phyloP scores from a whole-genome alignment of 2,797 vertebrate species.

The Pelochelys cantorii region DNA sequence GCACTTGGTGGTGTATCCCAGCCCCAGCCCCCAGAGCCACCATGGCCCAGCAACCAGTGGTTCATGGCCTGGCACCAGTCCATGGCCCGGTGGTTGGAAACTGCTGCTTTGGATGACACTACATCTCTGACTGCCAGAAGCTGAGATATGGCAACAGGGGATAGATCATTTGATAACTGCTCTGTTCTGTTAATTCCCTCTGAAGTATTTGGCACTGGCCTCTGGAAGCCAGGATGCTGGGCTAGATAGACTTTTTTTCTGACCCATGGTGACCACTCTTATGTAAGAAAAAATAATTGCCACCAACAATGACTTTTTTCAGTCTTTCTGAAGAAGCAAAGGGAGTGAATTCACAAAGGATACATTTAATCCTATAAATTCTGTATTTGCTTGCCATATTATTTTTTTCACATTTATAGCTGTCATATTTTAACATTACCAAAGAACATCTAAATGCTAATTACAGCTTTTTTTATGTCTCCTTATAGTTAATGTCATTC shows the following conservation, averaged over 20 bases:
- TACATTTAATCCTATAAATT: background rate
- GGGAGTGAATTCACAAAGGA: fast-evolving
- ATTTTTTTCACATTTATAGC: background rate
- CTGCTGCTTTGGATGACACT: too few species aligned
- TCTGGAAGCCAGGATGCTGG: background rate
- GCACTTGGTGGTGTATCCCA: too few species aligned
- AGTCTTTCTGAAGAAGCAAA: background rate
- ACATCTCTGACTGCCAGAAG: background rate
- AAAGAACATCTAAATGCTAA: background rate
- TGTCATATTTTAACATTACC: background rate
- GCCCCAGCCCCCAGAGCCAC: too few species aligned
- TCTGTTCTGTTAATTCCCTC: background rate
- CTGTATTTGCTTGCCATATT: background rate
- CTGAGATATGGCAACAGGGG: background rate
- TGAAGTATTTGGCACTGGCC: background rate
- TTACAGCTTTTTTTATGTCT: background rate
- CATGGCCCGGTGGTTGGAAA: too few species aligned
- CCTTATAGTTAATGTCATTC: background rate
- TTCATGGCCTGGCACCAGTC: too few species aligned
- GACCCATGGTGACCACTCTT: background rate
- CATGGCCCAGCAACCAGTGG: too few species aligned
- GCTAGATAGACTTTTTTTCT: background rate
- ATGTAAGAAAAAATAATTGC: fast-evolving
- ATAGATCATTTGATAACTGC: background rate
- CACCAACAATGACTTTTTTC: fast-evolving